A percentile compares a stretch with the other conserved stretches of the same genome.
phyloP scores from a whole-genome alignment of 2,797 vertebrate species.

The Gymnocypris eckloni region DNA sequence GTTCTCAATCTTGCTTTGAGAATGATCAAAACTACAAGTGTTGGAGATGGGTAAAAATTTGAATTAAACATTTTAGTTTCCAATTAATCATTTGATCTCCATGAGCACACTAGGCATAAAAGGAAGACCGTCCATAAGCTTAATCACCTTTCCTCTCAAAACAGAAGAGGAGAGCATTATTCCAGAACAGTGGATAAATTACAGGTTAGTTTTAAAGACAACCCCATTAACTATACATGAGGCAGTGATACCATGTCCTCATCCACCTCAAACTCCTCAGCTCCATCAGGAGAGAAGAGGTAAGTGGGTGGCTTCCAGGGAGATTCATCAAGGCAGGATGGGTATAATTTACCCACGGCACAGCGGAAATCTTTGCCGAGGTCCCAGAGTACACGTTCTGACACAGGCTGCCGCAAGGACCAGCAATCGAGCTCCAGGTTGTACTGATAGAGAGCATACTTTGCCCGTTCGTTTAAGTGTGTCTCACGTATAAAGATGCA shows the following conservation, averaged over 20 bases:
- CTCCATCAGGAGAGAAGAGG: slow-evolving; percentile 91
- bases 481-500: slow-evolving; percentile 96
- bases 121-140: slow-evolving; percentile 6
- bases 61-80: neutral
- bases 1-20: slow-evolving; percentile 11
- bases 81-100: slow-evolving; percentile 11
- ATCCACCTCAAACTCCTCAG: slow-evolving; percentile 93
- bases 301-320: slow-evolving; percentile 97
- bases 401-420: slow-evolving; percentile 92
- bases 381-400: slow-evolving; percentile 96
- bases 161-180: slow-evolving; percentile 16
- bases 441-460: slow-evolving; percentile 95
- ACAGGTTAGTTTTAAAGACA: slow-evolving; percentile 15
- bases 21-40: neutral
- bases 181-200: slow-evolving; percentile 42
- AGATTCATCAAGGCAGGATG: slow-evolving; percentile 96
- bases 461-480: slow-evolving; percentile 94
- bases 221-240: slow-evolving; percentile 82
- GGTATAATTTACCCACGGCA: slow-evolving; percentile 96
- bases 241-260: slow-evolving; percentile 93
- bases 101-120: neutral
- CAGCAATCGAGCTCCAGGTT: slow-evolving; percentile 91
- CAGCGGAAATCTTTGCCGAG: slow-evolving; percentile 95
- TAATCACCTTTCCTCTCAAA: slow-evolving; percentile 15
- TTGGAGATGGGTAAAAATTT: neutral